phyloP scores from a whole-genome alignment of 1,140 invertebrate species.

The Pseudomyrmex sp. region DNA sequence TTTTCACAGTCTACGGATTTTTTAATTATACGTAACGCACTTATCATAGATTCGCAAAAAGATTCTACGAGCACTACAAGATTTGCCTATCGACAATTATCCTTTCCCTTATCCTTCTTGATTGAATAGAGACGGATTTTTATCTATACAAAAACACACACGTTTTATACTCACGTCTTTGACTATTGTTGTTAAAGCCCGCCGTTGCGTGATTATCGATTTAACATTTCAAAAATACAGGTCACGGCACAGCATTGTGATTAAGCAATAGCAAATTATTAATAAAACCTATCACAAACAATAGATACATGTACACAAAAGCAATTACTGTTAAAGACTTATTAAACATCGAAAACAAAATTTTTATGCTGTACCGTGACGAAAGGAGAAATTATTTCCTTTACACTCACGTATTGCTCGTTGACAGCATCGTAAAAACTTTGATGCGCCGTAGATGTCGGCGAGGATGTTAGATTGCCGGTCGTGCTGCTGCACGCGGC shows the following conservation, averaged over 20 bases:
- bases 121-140: not conserved
- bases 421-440: conserved; percentile 71
- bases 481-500: conserved; percentile 42
- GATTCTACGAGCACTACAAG: not conserved
- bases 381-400: not conserved
- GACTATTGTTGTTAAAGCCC: not conserved
- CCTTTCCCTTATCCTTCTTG: not conserved
- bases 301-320: not conserved
- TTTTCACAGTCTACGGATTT: too few species aligned
- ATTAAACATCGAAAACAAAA: not conserved
- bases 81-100: not conserved
- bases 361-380: conserved; percentile 11
- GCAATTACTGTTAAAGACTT: not conserved
- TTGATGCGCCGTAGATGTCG: conserved; percentile 61
- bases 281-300: not conserved
- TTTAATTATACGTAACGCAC: too few species aligned
- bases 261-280: not conserved
- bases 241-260: conserved; percentile 26
- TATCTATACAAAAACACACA: not conserved
- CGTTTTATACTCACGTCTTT: conserved; percentile 36
- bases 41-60: not conserved
- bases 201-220: not conserved
- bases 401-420: conserved; percentile 78
- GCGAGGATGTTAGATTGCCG: conserved; percentile 51
- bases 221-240: not conserved